These are phyloP conservation scores for Epinephelus lanceolatus DNA, from an alignment of 2,113 vertebrate genomes.

Conservation along the genomic window DNA sequence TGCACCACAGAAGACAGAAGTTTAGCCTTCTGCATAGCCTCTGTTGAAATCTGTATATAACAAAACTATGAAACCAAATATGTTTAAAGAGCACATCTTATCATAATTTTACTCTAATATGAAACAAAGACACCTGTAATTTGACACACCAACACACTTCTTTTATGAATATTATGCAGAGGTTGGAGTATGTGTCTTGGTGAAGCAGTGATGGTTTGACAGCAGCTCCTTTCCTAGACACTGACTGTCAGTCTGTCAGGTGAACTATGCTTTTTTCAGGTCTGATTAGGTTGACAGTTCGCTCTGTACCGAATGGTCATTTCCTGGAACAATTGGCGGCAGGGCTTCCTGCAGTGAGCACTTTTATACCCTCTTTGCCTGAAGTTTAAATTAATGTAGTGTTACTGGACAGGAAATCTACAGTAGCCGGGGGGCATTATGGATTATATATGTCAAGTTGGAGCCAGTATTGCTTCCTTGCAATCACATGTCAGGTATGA, in stretches of 20 bases:
- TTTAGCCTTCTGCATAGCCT: neutral
- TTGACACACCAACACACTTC: neutral
- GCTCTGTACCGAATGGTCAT: conserved; percentile 54
- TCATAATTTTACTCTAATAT: neutral
- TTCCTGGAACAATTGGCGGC: conserved; percentile 53
- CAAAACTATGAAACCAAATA: neutral
- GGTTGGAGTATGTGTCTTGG: conserved; percentile 11
- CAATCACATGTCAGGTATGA: conserved; percentile 20
- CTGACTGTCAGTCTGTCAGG: conserved; percentile 59
- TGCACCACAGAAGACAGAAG: neutral
- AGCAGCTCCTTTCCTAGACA: conserved; percentile 34
- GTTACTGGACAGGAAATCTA: conserved; percentile 29
- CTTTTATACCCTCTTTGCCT: conserved; percentile 30
- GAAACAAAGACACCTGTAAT: neutral
- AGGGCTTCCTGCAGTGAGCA: conserved; percentile 32
- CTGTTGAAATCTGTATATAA: neutral
- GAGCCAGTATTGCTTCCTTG: conserved; percentile 9
- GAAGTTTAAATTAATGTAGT: conserved; percentile 40
- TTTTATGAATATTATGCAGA: neutral
- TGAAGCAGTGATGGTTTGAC: conserved; percentile 37
- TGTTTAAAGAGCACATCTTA: neutral
- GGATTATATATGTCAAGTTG: conserved; percentile 25
- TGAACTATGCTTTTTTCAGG: conserved; percentile 35
- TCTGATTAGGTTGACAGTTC: conserved; percentile 64
- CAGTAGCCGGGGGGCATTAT: neutral